Evolutionary conservation across 2,888 invertebrate genomes (phyloP), one percentile per base, ranked within the genome.

Genomic region (Pogonocherus hispidulus): DNA sequence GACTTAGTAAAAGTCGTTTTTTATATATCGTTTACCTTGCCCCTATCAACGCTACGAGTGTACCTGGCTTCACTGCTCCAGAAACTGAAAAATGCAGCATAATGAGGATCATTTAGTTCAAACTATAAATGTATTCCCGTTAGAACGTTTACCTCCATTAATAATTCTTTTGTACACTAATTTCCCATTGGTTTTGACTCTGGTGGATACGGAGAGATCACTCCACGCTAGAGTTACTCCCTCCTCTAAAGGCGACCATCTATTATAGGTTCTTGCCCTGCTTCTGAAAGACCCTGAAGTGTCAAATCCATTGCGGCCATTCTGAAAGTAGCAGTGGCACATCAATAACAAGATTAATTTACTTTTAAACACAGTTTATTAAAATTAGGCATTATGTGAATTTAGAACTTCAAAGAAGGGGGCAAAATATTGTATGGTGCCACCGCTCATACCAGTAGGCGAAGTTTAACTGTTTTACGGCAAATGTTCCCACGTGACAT

Each of bases 31-130:
- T 87, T 87, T 86, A 94, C 94, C 94, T 93, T 70, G 94, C 91
- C 67, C 95, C 95, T 91, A 96, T 93, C 68, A 96, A 86, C 0
- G 95, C 95, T 70, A 94, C 93, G 76, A 96, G 86, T 74, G 92
- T 91, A 5, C 95, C 95, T 6, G 94, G 92, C 79, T 91, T 91
- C 3, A 94, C 92, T 32, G 93, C 93, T 51, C 96, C 96, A 71
- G 91, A 91, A 2, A 93, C 94, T 93, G 84, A 71, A 85, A 87
- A 54, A 67, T 54, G 2, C n/a, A n/a, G 9, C n/a, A 27, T 27
- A 3, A 9, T 41, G 32, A 32, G 59, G 67, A 35, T 20, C 11
- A 37, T 22, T 59, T 23, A 32, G 4, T 6, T 32, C 9, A 32
- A 6, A 6, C 32, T 32, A n/a, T n/a, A n/a, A n/a, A n/a, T n/a